Conservation (phyloP, 1,140 invertebrate species). For the Pachypeltis micranthus region DNA sequence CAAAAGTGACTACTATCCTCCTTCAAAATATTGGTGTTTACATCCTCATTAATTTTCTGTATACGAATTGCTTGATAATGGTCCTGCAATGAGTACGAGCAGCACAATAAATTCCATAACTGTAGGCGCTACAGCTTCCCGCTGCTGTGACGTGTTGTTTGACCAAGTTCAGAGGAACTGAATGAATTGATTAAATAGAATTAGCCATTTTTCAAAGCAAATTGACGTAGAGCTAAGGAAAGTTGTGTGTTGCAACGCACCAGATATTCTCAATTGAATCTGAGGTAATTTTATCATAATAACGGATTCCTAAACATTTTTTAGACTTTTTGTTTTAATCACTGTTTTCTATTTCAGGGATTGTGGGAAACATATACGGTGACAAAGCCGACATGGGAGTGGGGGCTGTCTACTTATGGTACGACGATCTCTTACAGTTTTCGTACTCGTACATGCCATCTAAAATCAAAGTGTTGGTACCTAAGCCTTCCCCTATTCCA, state of each 20-base stretch:
- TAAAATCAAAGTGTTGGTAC: constrained; percentile 12
- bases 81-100: no score
- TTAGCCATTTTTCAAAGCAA: background rate
- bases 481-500: constrained; percentile 10
- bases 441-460: constrained; percentile 4
- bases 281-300: background rate
- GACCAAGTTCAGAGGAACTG: no score
- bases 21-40: no score
- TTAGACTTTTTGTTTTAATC: background rate
- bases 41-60: no score
- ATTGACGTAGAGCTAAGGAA: no score
- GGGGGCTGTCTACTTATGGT: constrained; percentile 11
- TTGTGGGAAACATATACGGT: constrained; percentile 8
- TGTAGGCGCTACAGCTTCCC: no score
- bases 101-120: no score
- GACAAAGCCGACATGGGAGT: constrained; percentile 17
- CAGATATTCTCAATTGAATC: background rate
- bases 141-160: no score
- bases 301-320: background rate
- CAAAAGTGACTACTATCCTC: no score
- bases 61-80: no score
- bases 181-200: background rate
- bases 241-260: no score
- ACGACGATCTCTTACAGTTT: constrained; percentile 7
- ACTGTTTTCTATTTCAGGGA: constrained; percentile 7